A percentile compares a stretch with the other conserved stretches of the same genome.
These are phyloP conservation scores for Laterallus jamaicensis DNA, from an alignment of 2,113 vertebrate genomes.

Conservation along the genomic window DNA sequence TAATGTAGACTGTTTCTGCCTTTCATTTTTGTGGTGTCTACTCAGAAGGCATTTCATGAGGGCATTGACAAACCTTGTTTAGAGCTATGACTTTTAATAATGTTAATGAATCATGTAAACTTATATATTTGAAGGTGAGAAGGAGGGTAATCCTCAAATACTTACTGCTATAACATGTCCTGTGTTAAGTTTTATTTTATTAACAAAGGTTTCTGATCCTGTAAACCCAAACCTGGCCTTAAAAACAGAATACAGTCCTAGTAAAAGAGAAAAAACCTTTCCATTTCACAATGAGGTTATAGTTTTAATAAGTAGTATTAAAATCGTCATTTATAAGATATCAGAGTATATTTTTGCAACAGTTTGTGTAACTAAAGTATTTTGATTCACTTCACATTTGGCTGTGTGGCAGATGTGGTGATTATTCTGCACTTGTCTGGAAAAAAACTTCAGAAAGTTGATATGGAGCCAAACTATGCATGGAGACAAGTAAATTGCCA, in stretches of 20 bases:
- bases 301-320: neutral
- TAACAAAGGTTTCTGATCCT: neutral
- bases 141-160: neutral
- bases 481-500: conserved; percentile 43
- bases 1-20: neutral
- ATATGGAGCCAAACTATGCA: conserved; percentile 39
- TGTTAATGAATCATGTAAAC: neutral
- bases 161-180: neutral
- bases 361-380: neutral
- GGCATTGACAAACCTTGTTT: neutral
- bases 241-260: neutral
- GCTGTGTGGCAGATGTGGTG: neutral
- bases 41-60: neutral
- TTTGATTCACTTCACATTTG: neutral
- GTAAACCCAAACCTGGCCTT: neutral
- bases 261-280: neutral
- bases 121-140: neutral
- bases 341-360: neutral
- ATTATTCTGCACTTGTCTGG: conserved; percentile 11
- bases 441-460: conserved; percentile 43
- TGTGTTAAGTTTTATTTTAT: neutral
- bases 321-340: neutral
- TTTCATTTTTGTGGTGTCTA: neutral
- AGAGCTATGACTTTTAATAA: neutral
- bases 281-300: neutral